phyloP scores from a whole-genome alignment of 2,888 invertebrate species.

The Thysanoteuthis rhombus region DNA sequence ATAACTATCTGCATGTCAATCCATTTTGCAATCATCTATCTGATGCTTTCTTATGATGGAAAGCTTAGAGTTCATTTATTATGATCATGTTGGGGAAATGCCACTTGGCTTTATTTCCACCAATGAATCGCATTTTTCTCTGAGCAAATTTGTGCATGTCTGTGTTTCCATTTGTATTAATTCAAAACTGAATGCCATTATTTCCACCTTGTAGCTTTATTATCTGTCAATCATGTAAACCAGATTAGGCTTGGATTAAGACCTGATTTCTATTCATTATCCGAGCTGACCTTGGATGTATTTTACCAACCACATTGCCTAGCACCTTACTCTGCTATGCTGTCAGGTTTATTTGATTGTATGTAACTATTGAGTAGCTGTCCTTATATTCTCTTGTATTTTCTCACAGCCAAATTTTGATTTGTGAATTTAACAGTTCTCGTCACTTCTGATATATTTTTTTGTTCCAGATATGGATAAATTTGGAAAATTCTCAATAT shows the following conservation, averaged over 20 bases:
- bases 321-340: not conserved
- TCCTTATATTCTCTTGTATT: not conserved
- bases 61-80: too few species aligned
- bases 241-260: not conserved
- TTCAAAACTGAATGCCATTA: not conserved
- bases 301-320: not conserved
- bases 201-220: not conserved
- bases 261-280: not conserved
- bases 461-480: too few species aligned
- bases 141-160: not conserved
- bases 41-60: too few species aligned
- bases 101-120: too few species aligned
- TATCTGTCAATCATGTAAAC: not conserved
- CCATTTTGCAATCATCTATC: too few species aligned
- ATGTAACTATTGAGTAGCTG: not conserved
- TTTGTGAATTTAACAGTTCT: too few species aligned
- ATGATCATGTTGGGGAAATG: too few species aligned
- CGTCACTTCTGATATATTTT: too few species aligned
- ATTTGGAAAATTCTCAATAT: too few species aligned
- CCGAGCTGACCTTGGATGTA: not conserved
- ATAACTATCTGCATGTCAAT: too few species aligned
- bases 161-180: not conserved
- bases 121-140: too few species aligned
- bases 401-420: not conserved
- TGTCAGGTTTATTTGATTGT: not conserved